phyloP scores from a whole-genome alignment of 2,797 vertebrate genomes.

The Myotis planiceps region DNA sequence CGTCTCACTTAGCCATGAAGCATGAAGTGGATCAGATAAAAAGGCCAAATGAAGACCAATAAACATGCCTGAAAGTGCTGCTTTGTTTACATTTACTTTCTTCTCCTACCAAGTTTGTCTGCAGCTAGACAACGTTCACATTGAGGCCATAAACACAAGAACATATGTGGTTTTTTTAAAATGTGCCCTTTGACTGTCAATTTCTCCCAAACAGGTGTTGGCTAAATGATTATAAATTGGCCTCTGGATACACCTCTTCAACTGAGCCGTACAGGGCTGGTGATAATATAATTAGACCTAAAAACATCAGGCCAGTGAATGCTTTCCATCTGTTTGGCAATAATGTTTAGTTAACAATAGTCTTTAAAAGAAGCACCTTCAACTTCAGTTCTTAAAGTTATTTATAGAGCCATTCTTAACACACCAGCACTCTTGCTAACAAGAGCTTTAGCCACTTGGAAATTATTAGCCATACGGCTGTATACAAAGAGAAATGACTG shows the following conservation, averaged over 20 bases:
- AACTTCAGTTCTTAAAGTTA: slow-evolving; percentile 90
- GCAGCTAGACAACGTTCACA: slow-evolving; percentile 85
- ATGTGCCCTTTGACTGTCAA: slow-evolving; percentile 94
- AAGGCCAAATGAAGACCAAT: slow-evolving; percentile 67
- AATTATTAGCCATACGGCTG: slow-evolving; percentile 88
- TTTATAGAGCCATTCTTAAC: slow-evolving; percentile 89
- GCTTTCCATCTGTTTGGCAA: slow-evolving; percentile 97
- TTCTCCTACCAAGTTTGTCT: slow-evolving; percentile 84
- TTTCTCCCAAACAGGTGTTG: slow-evolving; percentile 98
- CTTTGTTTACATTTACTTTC: slow-evolving; percentile 74
- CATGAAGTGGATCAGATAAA: slow-evolving; percentile 38
- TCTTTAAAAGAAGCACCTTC: slow-evolving; percentile 93
- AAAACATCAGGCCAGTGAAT: slow-evolving; percentile 95
- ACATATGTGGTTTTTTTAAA: slow-evolving; percentile 91
- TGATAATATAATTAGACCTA: slow-evolving; percentile 98
- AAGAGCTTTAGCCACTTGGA: slow-evolving; percentile 90
- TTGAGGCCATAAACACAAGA: slow-evolving; percentile 89
- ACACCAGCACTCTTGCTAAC: slow-evolving; percentile 88
- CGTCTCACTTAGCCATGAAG: slow-evolving; percentile 58
- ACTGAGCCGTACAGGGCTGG: slow-evolving; percentile 93
- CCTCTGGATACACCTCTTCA: slow-evolving; percentile 98
- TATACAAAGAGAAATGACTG: slow-evolving; percentile 85
- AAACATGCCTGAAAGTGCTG: slow-evolving; percentile 58
- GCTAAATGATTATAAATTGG: slow-evolving; percentile 99
- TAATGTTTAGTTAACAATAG: slow-evolving; percentile 92